Conservation (phyloP, 2,797 vertebrate genomes). For the Anniella stebbinsi region DNA sequence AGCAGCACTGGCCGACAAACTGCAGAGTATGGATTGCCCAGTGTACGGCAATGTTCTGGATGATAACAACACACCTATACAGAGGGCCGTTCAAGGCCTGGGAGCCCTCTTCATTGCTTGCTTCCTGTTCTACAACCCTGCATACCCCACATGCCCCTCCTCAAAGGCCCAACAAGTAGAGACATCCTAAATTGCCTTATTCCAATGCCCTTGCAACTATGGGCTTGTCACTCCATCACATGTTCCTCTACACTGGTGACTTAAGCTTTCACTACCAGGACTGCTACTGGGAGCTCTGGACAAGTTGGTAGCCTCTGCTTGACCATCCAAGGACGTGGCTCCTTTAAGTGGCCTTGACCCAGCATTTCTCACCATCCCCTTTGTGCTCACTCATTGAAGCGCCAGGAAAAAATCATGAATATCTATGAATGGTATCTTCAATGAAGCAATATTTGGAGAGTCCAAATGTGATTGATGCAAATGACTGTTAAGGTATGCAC, state of each 20-base stretch:
- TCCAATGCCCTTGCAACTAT: neutral
- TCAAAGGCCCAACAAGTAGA: neutral
- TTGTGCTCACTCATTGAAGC: neutral
- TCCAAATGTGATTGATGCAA: neutral
- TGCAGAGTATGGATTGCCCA: neutral
- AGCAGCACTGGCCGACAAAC: constrained; percentile 3
- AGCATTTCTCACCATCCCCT: neutral
- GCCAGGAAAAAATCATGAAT: neutral
- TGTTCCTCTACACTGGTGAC: neutral
- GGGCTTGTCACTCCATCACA: neutral
- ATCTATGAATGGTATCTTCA: neutral
- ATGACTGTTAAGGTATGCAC: neutral
- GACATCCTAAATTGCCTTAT: neutral
- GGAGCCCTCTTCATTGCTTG: neutral
- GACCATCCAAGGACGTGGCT: neutral
- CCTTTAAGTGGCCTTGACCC: neutral
- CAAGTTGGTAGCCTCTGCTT: neutral
- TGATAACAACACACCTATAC: constrained; percentile 21
- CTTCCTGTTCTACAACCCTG: constrained; percentile 7
- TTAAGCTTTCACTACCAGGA: neutral
- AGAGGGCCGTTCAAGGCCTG: neutral
- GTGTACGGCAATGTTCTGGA: neutral
- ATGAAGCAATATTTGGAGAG: neutral
- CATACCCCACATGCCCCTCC: neutral
- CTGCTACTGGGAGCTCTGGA: neutral